Conservation (phyloP, 1,140 invertebrate genomes). For the Pachyrhynchus sulphureomaculatus region DNA sequence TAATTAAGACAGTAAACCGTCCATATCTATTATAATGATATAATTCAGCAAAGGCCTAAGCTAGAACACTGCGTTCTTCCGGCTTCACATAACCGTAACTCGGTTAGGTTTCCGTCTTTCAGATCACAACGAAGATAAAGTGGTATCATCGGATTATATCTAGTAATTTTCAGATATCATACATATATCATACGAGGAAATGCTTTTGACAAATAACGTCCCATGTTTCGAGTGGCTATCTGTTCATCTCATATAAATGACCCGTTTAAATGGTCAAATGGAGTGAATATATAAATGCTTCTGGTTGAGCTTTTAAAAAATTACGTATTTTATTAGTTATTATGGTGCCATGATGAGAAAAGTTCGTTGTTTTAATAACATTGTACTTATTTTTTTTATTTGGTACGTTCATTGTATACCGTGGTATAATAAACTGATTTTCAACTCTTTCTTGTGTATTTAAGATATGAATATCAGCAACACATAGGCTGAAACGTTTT, state of each 20-base stretch:
- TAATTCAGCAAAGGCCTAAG: conserved; percentile 20
- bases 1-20: conserved; percentile 25
- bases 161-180: conserved; percentile 30
- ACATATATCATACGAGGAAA: conserved; percentile 32
- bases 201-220: conserved; percentile 34
- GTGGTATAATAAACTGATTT: no score
- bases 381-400: no score
- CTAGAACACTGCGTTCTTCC: conserved; percentile 22
- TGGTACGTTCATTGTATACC: no score
- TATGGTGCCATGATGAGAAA: no score
- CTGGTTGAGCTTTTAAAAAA: conserved; percentile 5
- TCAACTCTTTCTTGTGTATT: no score
- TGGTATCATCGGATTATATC: conserved; percentile 27
- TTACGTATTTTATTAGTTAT: not conserved
- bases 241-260: conserved; percentile 32
- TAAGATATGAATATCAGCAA: no score
- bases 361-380: no score
- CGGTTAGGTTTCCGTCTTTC: conserved; percentile 26
- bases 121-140: conserved; percentile 25
- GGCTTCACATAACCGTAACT: conserved; percentile 30
- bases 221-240: conserved; percentile 23
- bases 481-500: no score
- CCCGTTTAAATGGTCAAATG: conserved; percentile 32
- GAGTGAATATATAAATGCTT: conserved; percentile 9
- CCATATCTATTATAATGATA: conserved; percentile 26